phyloP scores from a whole-genome alignment of 1,140 invertebrate species.

The Zaprionus camerounensis region DNA sequence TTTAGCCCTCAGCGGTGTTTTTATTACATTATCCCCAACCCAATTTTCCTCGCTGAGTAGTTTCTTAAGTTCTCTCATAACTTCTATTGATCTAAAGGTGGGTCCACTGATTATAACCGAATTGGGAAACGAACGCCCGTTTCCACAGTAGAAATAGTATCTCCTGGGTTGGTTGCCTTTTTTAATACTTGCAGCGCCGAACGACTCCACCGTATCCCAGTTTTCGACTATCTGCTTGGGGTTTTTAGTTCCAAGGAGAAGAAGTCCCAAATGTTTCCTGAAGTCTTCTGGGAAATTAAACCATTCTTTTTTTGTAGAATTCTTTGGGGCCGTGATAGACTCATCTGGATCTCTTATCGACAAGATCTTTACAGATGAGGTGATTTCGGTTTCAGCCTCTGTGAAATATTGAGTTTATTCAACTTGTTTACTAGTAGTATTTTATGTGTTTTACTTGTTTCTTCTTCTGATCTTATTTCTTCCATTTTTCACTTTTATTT shows the following conservation, averaged over 20 bases:
- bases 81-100: background rate
- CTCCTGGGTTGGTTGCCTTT: constrained; percentile 1
- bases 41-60: constrained; percentile 20
- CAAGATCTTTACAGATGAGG: background rate
- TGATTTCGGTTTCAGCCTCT: background rate
- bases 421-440: background rate
- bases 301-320: background rate
- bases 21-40: constrained; percentile 8
- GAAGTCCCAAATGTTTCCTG: background rate
- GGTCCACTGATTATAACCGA: background rate
- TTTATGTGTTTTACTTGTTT: background rate
- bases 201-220: background rate
- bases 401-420: no score
- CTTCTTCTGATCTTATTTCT: background rate
- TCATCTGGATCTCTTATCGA: background rate
- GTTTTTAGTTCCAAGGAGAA: background rate
- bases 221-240: background rate
- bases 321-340: background rate
- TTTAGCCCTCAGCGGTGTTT: constrained; percentile 6
- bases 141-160: constrained; percentile 13
- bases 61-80: background rate
- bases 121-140: background rate
- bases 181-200: background rate
- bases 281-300: background rate
- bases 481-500: background rate